Conservation (phyloP, 2,888 invertebrate genomes). For the Luperina testacea region DNA sequence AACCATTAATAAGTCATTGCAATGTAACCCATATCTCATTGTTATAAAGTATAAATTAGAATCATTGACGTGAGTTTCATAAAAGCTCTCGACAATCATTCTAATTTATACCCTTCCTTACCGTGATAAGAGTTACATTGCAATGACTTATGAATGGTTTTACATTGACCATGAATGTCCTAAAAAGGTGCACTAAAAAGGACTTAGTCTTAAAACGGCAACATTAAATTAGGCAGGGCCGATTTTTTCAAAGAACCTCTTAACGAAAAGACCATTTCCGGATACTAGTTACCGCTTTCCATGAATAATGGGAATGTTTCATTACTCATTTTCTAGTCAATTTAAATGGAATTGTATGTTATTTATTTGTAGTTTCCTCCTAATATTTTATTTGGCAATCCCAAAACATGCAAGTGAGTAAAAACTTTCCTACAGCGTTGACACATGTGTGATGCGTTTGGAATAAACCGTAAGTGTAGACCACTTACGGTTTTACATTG, state of each 20-base stretch:
- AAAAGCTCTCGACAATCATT: neutral
- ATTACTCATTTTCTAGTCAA: neutral
- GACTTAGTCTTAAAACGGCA: neutral
- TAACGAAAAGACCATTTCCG: neutral
- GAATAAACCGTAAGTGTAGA: neutral
- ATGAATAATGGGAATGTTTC: neutral
- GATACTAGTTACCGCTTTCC: neutral
- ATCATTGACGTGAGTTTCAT: neutral
- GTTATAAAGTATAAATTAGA: neutral
- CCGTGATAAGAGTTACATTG: neutral
- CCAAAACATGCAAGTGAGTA: neutral
- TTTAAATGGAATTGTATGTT: neutral
- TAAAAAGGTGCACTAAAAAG: neutral
- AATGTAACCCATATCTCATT: neutral
- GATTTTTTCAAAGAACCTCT: neutral
- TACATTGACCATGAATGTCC: neutral
- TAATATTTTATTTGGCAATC: conserved; percentile 4
- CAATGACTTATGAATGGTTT: neutral
- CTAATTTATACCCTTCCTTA: neutral
- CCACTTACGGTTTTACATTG: too few relatives aligned
- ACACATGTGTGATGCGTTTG: neutral
- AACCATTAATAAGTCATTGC: neutral
- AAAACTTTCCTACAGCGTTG: neutral
- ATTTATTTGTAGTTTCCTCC: neutral
- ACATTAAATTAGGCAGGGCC: neutral